Percentiles rank a stretch among this genome's conserved stretches.
Conservation (phyloP, 2,113 vertebrate genomes). For the Alligator mississippiensis region DNA sequence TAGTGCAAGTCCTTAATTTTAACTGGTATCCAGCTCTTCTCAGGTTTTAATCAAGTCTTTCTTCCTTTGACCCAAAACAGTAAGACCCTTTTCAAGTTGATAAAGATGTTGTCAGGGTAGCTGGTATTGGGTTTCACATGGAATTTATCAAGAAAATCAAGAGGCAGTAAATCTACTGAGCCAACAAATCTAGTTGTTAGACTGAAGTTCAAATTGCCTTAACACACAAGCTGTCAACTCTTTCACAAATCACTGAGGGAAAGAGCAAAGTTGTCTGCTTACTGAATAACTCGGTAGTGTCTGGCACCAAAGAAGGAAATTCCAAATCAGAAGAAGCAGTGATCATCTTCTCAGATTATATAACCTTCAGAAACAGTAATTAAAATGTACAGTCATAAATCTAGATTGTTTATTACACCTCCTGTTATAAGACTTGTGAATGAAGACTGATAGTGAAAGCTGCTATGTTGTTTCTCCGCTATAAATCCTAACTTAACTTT, state of each 20-base stretch:
- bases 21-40: not conserved
- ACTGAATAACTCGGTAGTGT: slow-evolving; percentile 4
- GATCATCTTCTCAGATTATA: slow-evolving; percentile 16
- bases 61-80: slow-evolving; percentile 29
- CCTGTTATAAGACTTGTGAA: slow-evolving; percentile 40
- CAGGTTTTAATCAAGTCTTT: not conserved
- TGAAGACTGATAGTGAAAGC: slow-evolving; percentile 40
- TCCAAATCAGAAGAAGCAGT: not conserved
- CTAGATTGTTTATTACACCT: slow-evolving; percentile 40
- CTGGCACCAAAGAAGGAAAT: slow-evolving; percentile 48
- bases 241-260: slow-evolving; percentile 67
- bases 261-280: slow-evolving; percentile 53
- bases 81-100: slow-evolving; percentile 20
- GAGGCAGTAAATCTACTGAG: slow-evolving; percentile 56
- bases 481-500: slow-evolving; percentile 57
- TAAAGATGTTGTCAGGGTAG: slow-evolving; percentile 51
- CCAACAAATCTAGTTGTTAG: slow-evolving; percentile 56
- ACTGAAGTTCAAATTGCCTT: slow-evolving; percentile 62
- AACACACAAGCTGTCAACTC: slow-evolving; percentile 57
- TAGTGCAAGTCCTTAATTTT: not conserved
- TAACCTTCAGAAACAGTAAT: slow-evolving; percentile 49
- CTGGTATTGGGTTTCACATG: slow-evolving; percentile 51
- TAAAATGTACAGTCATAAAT: slow-evolving; percentile 54
- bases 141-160: slow-evolving; percentile 70
- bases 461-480: slow-evolving; percentile 54